A percentile compares a stretch with the other conserved stretches of the same genome.
phyloP scores from a whole-genome alignment of 2,797 vertebrate genomes.

The Sandelia bainsii region DNA sequence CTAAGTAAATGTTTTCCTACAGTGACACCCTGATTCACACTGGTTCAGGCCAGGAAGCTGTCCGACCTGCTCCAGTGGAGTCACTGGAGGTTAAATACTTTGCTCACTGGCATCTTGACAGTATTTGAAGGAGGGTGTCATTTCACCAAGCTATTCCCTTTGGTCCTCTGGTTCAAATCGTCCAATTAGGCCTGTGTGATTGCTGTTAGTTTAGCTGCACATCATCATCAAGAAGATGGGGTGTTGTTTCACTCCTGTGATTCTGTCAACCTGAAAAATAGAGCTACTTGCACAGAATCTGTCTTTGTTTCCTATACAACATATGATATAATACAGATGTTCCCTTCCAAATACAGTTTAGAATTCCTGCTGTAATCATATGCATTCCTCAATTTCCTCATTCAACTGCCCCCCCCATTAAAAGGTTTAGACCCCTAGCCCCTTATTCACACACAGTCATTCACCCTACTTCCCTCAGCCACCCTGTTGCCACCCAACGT shows the following conservation, averaged over 20 bases:
- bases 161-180: constrained; percentile 22
- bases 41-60: constrained; percentile 7
- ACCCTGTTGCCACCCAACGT: no score
- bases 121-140: constrained; percentile 19
- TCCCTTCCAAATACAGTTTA: no score
- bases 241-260: constrained; percentile 11
- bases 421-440: no score
- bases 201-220: constrained; percentile 24
- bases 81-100: constrained; percentile 16
- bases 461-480: no score
- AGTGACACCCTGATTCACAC: background rate
- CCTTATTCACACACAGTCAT: no score
- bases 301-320: background rate
- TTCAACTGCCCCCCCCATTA: no score
- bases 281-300: background rate
- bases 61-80: constrained; percentile 18
- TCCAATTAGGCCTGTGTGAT: constrained; percentile 36
- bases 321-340: no score
- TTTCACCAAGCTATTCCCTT: constrained; percentile 14
- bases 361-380: no score
- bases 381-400: no score
- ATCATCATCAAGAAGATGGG: constrained; percentile 1
- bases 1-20: constrained; percentile 28
- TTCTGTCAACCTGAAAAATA: background rate
- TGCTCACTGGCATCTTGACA: constrained; percentile 34